Base-by-base conservation (phyloP, 1,140 invertebrate genomes). In the Adoxophyes honmai region DNA sequence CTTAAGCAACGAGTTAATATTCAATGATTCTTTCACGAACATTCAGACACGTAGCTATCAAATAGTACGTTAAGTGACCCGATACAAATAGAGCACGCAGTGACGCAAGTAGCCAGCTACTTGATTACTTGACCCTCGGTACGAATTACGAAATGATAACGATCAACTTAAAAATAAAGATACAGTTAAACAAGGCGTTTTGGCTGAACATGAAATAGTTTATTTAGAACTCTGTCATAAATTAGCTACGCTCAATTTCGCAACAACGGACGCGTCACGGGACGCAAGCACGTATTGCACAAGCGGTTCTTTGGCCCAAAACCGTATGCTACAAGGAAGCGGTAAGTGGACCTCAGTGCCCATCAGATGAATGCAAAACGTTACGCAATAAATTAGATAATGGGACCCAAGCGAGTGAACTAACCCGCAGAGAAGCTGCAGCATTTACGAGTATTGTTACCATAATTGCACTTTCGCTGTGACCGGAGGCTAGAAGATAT, bases 361-460 rank as follows among this genome's bases (percentile, higher is more conserved):
- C 67, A 71, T 73, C 66, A 75, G 33, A 64, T 58, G 60, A 68
- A 75, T 72, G 59, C 59, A 68, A 82, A 79, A 65, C 37, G 44
- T 85, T 83, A 59, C 66, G 73, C 64, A 81, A 82, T 75, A 79
- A 14, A 79, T 80, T 82, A 84, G 74, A 81, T 78, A 78, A 78
- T 75, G 64, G 63, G 61, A 57, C 11, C 53, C 52, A 56, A 55
- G 42, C 38, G 52, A 60, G 52, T 48, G 57, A 62, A 60, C 54
- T 55, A 59, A 39, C 6, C 61, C 59, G 33, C 39, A 73, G 61
- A 69, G 64, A 59, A 68, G 65, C 71, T 55, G 52, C 35, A 33
- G 33, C 33, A 34, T 13, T 51, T 59, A 55, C 28, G 3, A 15
- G 55, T 65, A 63, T 63, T 61, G 48, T 64, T 57, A 60, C 44